Conservation (phyloP, 1,140 invertebrate species). For the Pseudomyrmex pallidus region DNA sequence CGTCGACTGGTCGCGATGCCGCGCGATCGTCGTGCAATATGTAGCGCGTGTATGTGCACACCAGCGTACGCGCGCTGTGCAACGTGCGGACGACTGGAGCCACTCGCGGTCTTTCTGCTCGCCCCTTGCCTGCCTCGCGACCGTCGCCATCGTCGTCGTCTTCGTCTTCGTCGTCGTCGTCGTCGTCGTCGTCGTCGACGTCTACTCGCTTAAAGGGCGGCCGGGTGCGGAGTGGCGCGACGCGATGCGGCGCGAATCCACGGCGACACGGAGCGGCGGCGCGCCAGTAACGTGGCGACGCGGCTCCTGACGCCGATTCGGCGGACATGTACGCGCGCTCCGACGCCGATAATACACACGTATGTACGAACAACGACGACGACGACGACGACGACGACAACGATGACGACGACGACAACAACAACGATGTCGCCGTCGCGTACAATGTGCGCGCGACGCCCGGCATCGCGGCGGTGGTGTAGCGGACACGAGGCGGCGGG, state of each 20-base stretch:
- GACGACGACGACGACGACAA: not conserved
- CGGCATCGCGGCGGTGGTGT: constrained; percentile 7
- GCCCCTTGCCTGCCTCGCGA: constrained; percentile 36
- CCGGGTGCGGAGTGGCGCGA: constrained; percentile 40
- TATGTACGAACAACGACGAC: not conserved
- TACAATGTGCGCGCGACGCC: constrained; percentile 17
- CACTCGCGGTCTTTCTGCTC: constrained; percentile 43
- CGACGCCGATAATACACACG: constrained; percentile 10
- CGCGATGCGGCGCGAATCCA: constrained; percentile 69
- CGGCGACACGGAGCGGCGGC: constrained; percentile 72
- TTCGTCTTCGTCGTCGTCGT: not conserved
- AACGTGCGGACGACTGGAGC: constrained; percentile 66
- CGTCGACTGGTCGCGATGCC: constrained; percentile 64
- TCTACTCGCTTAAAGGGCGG: constrained; percentile 71
- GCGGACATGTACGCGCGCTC: constrained; percentile 54
- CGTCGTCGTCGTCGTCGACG: constrained; percentile 39
- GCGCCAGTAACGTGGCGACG: constrained; percentile 78
- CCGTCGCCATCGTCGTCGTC: not conserved
- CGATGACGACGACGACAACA: not conserved
- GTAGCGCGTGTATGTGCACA: constrained; percentile 43
- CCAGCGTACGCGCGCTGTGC: constrained; percentile 14
- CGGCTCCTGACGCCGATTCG: constrained; percentile 79
- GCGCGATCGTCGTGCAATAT: constrained; percentile 62
- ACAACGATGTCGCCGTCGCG: not conserved
- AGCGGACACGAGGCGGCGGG: not conserved